phyloP scores from a whole-genome alignment of 1,140 invertebrate genomes.

The Archivesica marissinica region DNA sequence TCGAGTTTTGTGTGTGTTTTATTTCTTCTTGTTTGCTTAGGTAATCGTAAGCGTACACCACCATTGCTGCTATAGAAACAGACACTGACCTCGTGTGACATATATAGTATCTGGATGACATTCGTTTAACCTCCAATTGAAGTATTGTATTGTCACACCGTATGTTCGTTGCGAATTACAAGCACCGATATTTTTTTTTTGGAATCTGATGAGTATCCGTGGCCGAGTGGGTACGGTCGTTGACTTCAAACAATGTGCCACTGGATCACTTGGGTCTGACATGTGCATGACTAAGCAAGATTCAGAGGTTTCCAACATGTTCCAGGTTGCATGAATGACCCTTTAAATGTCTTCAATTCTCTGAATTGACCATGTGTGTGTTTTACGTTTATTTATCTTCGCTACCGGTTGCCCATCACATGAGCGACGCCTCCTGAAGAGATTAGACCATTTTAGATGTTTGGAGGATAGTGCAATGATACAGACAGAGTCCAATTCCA shows the following conservation, averaged over 20 bases:
- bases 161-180: too few species aligned
- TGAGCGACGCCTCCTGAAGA: too few species aligned
- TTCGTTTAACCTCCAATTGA: constrained; percentile 20
- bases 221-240: not conserved
- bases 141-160: too few species aligned
- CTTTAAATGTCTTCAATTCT: too few species aligned
- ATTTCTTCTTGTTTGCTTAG: not conserved
- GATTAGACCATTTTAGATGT: too few species aligned
- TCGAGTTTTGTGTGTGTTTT: not conserved
- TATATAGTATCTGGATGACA: not conserved
- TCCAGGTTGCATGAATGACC: too few species aligned
- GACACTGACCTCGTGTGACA: not conserved
- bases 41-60: not conserved
- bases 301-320: not conserved
- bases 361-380: too few species aligned
- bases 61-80: not conserved
- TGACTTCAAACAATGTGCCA: not conserved
- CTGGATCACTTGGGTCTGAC: not conserved
- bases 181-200: not conserved
- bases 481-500: too few species aligned
- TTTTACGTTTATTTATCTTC: too few species aligned
- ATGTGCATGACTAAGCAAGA: not conserved
- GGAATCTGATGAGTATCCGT: not conserved
- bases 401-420: too few species aligned
- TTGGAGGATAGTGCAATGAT: too few species aligned